Percentiles rank a stretch among this genome's conserved stretches.
Conservation (phyloP, 2,113 vertebrate species). For the Opisthocomus hoazin region DNA sequence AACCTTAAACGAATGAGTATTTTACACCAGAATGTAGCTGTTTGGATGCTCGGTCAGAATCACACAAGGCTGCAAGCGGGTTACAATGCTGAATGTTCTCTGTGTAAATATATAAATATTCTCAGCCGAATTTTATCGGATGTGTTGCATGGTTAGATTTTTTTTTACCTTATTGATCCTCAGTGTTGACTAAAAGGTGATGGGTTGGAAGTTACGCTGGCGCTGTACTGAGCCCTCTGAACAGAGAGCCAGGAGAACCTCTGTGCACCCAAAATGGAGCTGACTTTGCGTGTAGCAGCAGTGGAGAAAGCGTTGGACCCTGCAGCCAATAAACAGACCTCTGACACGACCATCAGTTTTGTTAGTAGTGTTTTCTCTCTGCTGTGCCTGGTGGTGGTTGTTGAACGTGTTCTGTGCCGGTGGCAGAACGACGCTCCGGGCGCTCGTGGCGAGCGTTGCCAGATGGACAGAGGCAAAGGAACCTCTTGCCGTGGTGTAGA, state of each 20-base stretch:
- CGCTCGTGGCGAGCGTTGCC: fast-evolving
- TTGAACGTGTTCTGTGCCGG: neutral
- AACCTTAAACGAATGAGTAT: neutral
- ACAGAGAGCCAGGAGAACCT: constrained; percentile 19
- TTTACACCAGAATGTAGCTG: constrained; percentile 40
- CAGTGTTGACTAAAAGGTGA: constrained; percentile 4
- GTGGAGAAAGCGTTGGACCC: constrained; percentile 4
- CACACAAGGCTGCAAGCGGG: neutral
- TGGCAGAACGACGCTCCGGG: neutral
- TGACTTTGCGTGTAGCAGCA: constrained; percentile 10
- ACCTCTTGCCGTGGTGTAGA: too few relatives aligned
- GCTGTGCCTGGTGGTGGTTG: neutral
- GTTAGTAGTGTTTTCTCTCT: neutral
- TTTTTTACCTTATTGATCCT: constrained; percentile 22
- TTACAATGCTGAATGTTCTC: neutral
- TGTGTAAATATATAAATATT: constrained; percentile 62
- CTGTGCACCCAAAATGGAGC: constrained; percentile 1
- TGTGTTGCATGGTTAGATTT: constrained; percentile 39
- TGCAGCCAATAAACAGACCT: constrained; percentile 62
- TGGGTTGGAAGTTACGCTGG: constrained; percentile 16
- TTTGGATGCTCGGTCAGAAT: neutral
- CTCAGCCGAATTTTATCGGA: constrained; percentile 12
- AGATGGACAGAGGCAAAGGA: neutral
- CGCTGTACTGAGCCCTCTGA: constrained; percentile 21
- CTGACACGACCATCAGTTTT: neutral